Conservation (phyloP, 2,888 invertebrate species). For the Flexamia atlantica region DNA sequence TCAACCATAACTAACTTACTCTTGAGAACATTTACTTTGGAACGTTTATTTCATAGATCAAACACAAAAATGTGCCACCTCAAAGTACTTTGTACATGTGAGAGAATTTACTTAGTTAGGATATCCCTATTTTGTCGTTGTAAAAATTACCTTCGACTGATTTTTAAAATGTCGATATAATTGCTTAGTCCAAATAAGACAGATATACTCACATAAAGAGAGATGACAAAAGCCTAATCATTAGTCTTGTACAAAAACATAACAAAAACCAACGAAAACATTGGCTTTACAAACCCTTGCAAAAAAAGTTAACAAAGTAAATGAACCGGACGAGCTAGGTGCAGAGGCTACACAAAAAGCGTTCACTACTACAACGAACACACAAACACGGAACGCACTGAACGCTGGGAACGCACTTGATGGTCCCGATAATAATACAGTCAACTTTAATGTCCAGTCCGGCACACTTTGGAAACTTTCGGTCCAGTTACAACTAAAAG, state of each 20-base stretch:
- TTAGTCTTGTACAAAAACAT: conserved; percentile 34
- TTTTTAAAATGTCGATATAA: no score
- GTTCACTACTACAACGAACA: conserved; percentile 49
- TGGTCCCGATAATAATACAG: conserved; percentile 40
- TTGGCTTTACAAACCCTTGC: conserved; percentile 53
- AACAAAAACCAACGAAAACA: conserved; percentile 50
- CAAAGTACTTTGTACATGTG: no score
- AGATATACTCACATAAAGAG: background rate
- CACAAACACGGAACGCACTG: conserved; percentile 38
- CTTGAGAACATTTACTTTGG: no score
- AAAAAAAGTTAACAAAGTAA: conserved; percentile 47
- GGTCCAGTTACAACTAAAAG: conserved; percentile 22
- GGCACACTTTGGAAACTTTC: conserved; percentile 42
- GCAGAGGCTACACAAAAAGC: conserved; percentile 46
- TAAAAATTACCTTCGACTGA: no score
- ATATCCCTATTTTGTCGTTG: no score
- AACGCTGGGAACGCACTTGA: conserved; percentile 37
- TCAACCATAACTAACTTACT: background rate
- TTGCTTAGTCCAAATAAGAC: background rate
- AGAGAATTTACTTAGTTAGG: no score
- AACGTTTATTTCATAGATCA: no score
- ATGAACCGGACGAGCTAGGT: conserved; percentile 45
- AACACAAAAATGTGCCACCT: no score
- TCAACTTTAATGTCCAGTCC: conserved; percentile 32
- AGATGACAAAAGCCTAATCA: conserved; percentile 45